Evolutionary conservation across 2,888 invertebrate genomes (phyloP).

Genomic region (Acanthosepion esculentum): DNA sequence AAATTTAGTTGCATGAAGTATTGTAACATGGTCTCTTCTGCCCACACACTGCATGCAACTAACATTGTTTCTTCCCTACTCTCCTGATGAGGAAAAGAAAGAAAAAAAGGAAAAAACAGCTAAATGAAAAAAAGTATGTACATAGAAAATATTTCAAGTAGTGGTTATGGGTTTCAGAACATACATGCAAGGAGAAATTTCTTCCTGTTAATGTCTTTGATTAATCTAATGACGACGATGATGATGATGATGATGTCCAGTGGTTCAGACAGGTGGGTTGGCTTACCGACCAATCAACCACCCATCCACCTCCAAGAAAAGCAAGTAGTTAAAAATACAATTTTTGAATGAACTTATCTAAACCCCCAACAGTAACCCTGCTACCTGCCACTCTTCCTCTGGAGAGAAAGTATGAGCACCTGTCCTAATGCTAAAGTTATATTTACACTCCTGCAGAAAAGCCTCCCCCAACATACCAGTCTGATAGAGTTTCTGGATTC

Average conservation of each 20-base stretch:
- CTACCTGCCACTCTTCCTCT: not conserved
- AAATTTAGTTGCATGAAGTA: not conserved
- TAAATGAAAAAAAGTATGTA: not conserved
- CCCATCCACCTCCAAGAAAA: not conserved
- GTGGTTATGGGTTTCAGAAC: not conserved
- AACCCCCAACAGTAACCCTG: constrained; percentile 25
- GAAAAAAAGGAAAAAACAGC: not conserved
- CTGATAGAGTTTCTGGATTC: not conserved
- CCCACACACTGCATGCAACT: not conserved
- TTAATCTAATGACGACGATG: not conserved
- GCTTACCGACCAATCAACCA: not conserved
- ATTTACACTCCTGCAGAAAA: not conserved
- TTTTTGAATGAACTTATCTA: constrained; percentile 16
- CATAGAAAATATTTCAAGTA: not conserved
- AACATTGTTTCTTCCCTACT: not conserved
- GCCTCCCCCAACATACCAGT: constrained; percentile 17
- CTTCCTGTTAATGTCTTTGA: not conserved
- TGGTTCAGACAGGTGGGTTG: not conserved
- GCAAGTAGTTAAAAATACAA: constrained; percentile 14
- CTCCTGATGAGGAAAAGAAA: not conserved
- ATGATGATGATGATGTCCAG: not conserved
- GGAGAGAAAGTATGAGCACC: constrained; percentile 9
- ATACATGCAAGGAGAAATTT: not conserved
- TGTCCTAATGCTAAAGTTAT: not conserved
- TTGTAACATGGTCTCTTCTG: constrained; percentile 18